phyloP scores from a whole-genome alignment of 2,113 vertebrate species.

The Girardinichthys multiradiatus region DNA sequence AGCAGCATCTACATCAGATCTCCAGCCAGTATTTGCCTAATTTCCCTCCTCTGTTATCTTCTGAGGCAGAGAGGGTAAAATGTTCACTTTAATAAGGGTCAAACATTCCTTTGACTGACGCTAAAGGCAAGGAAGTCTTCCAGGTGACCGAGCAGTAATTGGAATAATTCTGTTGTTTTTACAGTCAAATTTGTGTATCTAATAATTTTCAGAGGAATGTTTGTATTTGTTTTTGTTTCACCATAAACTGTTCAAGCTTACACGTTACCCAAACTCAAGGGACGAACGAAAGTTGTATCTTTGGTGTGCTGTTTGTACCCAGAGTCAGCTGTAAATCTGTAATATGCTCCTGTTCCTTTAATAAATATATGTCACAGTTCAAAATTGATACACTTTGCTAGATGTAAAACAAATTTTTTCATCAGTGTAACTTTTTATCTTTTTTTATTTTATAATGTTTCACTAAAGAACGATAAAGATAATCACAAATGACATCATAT shows the following conservation, averaged over 20 bases:
- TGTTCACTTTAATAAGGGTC: slow-evolving; percentile 56
- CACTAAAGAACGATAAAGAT: no score
- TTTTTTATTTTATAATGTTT: no score
- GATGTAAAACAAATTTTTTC: no score
- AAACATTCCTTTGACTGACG: slow-evolving; percentile 48
- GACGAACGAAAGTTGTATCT: no score
- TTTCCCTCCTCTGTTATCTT: slow-evolving; percentile 38
- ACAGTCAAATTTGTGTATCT: neutral
- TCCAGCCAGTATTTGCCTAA: slow-evolving; percentile 41
- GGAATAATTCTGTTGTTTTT: neutral
- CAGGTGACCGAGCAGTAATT: slow-evolving; percentile 5
- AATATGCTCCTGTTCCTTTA: neutral
- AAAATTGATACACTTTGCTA: no score
- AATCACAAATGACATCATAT: no score
- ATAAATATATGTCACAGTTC: no score
- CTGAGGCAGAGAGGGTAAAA: slow-evolving; percentile 32
- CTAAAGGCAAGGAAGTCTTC: slow-evolving; percentile 24
- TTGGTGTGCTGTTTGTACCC: no score
- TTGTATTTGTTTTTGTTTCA: neutral
- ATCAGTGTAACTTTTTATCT: no score
- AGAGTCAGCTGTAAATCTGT: neutral
- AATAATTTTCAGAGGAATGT: neutral
- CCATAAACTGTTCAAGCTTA: neutral
- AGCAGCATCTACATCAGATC: slow-evolving; percentile 56
- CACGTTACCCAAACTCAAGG: neutral